Conservation (phyloP, 2,113 vertebrate genomes). For the Heptranchias perlo region DNA sequence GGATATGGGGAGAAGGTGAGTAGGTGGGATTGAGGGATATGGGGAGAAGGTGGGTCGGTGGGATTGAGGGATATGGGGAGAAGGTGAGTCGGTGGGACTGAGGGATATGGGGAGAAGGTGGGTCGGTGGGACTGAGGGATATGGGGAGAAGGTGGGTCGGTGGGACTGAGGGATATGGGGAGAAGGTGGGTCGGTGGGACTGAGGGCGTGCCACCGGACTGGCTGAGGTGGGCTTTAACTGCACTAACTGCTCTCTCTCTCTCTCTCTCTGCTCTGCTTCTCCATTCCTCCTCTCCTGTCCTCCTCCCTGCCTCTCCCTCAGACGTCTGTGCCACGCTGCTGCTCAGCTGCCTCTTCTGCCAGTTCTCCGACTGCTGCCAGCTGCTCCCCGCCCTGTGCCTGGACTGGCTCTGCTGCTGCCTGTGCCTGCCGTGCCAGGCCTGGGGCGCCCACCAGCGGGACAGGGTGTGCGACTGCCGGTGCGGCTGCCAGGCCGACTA, state of each 20-base stretch:
- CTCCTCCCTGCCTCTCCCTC: neutral
- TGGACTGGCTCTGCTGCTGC: constrained; percentile 49
- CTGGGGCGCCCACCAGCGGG: constrained; percentile 39
- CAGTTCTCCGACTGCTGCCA: constrained; percentile 56
- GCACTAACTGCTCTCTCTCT: neutral
- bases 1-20: no score
- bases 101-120: no score
- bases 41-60: no score
- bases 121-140: no score
- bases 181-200: neutral
- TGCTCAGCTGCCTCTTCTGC: constrained; percentile 63
- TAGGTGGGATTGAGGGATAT: no score
- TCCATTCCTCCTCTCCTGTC: no score
- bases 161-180: no score
- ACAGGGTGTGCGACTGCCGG: neutral
- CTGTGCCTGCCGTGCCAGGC: constrained; percentile 43
- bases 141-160: no score
- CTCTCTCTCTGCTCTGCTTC: neutral
- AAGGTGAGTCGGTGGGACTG: no score
- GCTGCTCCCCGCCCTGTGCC: constrained; percentile 47
- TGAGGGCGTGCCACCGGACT: neutral
- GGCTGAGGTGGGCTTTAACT: neutral
- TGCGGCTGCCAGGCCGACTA: neutral
- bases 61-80: no score
- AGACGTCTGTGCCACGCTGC: constrained; percentile 59